A percentile compares a stretch with the other conserved stretches of the same genome.
These are phyloP conservation scores for Pogonomyrmex californicus DNA, from an alignment of 1,140 invertebrate species.

Conservation along the genomic window DNA sequence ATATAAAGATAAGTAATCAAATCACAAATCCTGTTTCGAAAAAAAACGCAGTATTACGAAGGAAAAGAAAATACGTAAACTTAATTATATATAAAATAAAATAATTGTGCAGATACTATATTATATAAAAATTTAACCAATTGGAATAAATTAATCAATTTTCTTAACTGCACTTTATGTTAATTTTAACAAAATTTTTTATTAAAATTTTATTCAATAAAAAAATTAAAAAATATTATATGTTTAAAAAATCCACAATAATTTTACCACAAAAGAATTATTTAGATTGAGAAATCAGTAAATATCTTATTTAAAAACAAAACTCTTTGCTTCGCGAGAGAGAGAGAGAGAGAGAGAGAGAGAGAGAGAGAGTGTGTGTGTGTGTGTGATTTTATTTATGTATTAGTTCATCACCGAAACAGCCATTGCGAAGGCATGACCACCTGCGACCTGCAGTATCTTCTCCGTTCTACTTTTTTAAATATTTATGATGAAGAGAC, in stretches of 20 bases:
- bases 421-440: slow-evolving; percentile 64
- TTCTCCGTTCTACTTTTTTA: slow-evolving; percentile 48
- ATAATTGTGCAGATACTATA: background rate
- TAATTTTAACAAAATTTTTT: background rate
- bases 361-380: background rate
- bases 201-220: background rate
- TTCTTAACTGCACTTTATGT: background rate
- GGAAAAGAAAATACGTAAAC: background rate
- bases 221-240: background rate
- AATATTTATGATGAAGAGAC: slow-evolving; percentile 76
- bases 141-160: background rate
- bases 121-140: background rate
- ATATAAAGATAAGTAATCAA: background rate
- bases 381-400: slow-evolving; percentile 76
- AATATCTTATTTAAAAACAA: slow-evolving; percentile 14
- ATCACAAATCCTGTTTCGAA: background rate
- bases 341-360: background rate
- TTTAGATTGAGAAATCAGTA: slow-evolving; percentile 1
- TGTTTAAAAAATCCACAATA: background rate
- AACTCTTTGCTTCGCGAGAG: slow-evolving; percentile 22
- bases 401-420: slow-evolving; percentile 80
- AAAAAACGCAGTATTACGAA: background rate
- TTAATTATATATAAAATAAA: background rate
- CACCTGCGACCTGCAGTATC: slow-evolving; percentile 74
- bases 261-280: background rate